A percentile compares a stretch with the other conserved stretches of the same genome.
These are phyloP conservation scores for Python bivittatus DNA, from an alignment of 2,113 vertebrate genomes.

Conservation along the genomic window DNA sequence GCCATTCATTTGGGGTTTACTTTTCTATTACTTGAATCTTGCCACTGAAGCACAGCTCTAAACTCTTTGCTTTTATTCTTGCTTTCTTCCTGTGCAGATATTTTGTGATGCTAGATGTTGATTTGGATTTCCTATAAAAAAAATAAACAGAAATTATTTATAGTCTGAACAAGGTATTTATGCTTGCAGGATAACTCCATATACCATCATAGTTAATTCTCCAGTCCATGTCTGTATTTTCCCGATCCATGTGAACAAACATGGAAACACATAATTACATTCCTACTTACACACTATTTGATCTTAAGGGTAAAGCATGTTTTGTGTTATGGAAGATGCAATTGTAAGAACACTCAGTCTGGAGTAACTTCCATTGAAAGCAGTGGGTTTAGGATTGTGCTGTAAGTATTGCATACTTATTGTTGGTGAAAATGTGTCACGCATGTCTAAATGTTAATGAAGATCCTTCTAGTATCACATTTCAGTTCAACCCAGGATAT, in stretches of 20 bases:
- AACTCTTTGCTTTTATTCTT: background rate
- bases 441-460: slow-evolving; percentile 17
- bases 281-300: background rate
- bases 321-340: background rate
- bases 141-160: background rate
- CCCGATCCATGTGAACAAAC: background rate
- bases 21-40: background rate
- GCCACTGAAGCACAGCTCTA: slow-evolving; percentile 44
- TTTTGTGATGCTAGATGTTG: slow-evolving; percentile 11
- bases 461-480: background rate
- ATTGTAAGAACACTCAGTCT: background rate
- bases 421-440: background rate
- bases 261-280: background rate
- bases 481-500: slow-evolving; percentile 26
- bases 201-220: background rate
- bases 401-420: background rate
- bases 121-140: background rate
- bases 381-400: background rate
- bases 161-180: background rate
- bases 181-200: background rate
- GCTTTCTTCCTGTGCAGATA: background rate
- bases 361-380: background rate
- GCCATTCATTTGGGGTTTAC: background rate
- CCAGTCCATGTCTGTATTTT: background rate
- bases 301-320: background rate